Conservation (phyloP, 1,140 invertebrate species). For the Lepidurus couesii region DNA sequence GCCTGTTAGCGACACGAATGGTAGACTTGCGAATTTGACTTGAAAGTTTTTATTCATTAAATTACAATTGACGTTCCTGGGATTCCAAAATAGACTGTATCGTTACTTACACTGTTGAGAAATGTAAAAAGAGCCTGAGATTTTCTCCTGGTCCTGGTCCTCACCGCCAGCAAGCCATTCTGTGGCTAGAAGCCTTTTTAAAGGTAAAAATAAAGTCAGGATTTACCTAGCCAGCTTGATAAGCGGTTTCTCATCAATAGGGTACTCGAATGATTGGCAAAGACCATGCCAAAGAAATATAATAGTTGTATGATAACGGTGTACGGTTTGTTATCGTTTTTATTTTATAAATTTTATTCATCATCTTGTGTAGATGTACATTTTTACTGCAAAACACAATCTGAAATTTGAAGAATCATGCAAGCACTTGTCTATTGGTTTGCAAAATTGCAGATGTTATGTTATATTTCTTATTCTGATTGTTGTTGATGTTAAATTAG, state of each 20-base stretch:
- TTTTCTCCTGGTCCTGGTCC: background rate
- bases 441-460: too few species aligned
- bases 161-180: background rate
- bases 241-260: background rate
- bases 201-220: background rate
- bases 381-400: too few species aligned
- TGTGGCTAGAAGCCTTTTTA: background rate
- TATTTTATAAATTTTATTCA: background rate
- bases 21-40: background rate
- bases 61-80: background rate
- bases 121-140: background rate
- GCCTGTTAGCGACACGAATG: background rate
- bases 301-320: background rate
- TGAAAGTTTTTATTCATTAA: background rate
- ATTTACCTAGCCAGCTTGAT: background rate
- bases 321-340: background rate
- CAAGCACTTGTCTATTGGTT: too few species aligned
- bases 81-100: background rate
- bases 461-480: too few species aligned
- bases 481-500: too few species aligned
- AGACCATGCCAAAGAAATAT: background rate
- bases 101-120: background rate
- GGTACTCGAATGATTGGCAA: background rate
- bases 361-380: background rate
- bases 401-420: too few species aligned